A percentile compares a stretch with the other conserved stretches of the same genome.
Conservation (phyloP, 53 echinoderm and acorn worm species). For the Zoroaster sp. region DNA sequence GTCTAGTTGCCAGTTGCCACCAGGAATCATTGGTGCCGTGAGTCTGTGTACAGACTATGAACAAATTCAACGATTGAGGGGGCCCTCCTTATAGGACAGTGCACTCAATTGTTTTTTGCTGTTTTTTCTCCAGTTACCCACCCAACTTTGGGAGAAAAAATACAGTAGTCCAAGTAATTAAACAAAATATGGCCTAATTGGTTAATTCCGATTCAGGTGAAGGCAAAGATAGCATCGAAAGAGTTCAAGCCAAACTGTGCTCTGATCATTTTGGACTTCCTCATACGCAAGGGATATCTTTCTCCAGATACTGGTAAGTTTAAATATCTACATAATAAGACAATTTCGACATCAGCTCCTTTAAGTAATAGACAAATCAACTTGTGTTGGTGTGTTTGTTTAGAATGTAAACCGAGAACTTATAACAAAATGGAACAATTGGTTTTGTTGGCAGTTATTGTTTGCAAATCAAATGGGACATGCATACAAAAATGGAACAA, state of each 20-base stretch:
- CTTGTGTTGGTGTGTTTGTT: neutral
- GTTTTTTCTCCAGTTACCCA: too few relatives aligned
- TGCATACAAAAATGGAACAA: too few relatives aligned
- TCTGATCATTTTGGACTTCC: constrained; percentile 63
- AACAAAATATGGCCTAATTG: neutral
- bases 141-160: neutral
- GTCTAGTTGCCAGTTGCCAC: too few relatives aligned
- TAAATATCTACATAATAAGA: neutral
- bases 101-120: too few relatives aligned
- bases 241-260: constrained; percentile 80
- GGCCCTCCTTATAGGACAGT: too few relatives aligned
- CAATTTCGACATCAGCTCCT: neutral
- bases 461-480: too few relatives aligned
- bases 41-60: too few relatives aligned
- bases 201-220: constrained; percentile 46
- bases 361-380: neutral
- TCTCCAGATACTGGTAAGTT: constrained; percentile 67
- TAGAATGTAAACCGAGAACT: too few relatives aligned
- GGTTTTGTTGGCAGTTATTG: too few relatives aligned
- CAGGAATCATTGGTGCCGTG: too few relatives aligned
- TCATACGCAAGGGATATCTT: constrained; percentile 69
- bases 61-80: too few relatives aligned
- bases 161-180: neutral
- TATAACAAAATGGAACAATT: too few relatives aligned
- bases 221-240: constrained; percentile 59